A percentile compares a stretch with the other conserved stretches of the same genome.
phyloP scores from a whole-genome alignment of 2,797 vertebrate species.

The Falco concolor region DNA sequence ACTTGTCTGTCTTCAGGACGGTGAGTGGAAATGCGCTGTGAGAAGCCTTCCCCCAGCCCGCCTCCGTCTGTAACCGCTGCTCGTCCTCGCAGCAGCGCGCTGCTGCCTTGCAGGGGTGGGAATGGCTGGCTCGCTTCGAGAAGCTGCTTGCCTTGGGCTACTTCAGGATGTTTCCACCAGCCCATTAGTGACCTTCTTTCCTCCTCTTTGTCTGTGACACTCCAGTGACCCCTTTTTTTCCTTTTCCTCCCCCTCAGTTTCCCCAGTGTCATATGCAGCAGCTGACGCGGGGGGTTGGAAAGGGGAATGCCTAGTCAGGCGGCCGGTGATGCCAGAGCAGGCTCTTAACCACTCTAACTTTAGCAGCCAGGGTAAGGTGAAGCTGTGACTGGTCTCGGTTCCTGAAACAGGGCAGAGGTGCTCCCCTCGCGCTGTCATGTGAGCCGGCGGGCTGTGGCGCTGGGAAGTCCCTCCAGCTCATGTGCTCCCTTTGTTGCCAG shows the following conservation, averaged over 20 bases:
- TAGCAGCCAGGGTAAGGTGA: neutral
- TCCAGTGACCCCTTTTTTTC: too few species aligned
- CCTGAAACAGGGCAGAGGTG: neutral
- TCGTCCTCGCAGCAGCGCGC: accelerated
- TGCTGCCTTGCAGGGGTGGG: neutral
- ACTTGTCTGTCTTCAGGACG: neutral
- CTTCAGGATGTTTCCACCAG: neutral
- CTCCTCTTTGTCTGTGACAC: too few species aligned
- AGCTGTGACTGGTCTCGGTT: neutral
- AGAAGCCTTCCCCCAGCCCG: neutral
- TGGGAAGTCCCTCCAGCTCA: slow-evolving; percentile 33
- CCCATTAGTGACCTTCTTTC: neutral
- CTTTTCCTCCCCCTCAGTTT: neutral
- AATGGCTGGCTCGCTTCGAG: neutral
- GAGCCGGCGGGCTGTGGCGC: neutral
- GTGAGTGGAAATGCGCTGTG: neutral
- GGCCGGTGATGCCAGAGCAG: neutral
- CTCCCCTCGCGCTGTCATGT: neutral
- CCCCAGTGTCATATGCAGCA: neutral
- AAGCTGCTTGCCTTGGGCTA: neutral
- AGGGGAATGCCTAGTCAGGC: neutral
- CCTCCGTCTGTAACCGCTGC: accelerated
- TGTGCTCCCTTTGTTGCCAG: neutral
- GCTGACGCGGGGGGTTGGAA: neutral
- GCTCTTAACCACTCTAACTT: neutral